Evolutionary conservation across 2,888 invertebrate genomes (phyloP).

Genomic region (Volucella bombylans): DNA sequence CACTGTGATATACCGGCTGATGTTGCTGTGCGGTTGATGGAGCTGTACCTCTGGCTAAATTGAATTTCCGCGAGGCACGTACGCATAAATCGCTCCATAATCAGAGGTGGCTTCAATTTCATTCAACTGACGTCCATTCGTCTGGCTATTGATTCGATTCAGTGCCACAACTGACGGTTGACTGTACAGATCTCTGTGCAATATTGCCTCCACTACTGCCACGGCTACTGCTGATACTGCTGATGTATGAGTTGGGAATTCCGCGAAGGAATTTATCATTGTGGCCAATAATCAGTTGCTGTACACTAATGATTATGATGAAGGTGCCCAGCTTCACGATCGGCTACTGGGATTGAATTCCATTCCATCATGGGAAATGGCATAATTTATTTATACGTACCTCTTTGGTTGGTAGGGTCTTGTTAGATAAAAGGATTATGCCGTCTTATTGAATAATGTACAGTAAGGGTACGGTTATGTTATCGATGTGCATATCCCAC

Average conservation of each 20-base stretch:
- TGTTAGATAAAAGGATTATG: conserved; percentile 58
- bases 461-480: conserved; percentile 35
- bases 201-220: conserved; percentile 1
- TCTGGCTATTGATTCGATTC: conserved; percentile 71
- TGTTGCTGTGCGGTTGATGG: not conserved
- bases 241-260: conserved; percentile 56
- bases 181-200: conserved; percentile 3
- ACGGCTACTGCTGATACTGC: not conserved
- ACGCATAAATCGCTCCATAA: conserved; percentile 81
- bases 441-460: conserved; percentile 21
- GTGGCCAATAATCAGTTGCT: conserved; percentile 65
- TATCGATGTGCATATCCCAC: conserved; percentile 48
- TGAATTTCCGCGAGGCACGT: conserved; percentile 82
- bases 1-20: conserved; percentile 52
- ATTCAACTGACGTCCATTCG: conserved; percentile 73
- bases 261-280: conserved; percentile 68
- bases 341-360: conserved; percentile 73
- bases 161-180: conserved; percentile 5
- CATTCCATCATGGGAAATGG: conserved; percentile 69
- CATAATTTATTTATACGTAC: conserved; percentile 66
- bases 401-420: conserved; percentile 58
- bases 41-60: conserved; percentile 74
- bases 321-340: conserved; percentile 62
- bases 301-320: conserved; percentile 64
- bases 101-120: conserved; percentile 74